These are phyloP conservation scores for Platichthys stellatus DNA, from an alignment of 2,113 vertebrate genomes.

Conservation along the genomic window DNA sequence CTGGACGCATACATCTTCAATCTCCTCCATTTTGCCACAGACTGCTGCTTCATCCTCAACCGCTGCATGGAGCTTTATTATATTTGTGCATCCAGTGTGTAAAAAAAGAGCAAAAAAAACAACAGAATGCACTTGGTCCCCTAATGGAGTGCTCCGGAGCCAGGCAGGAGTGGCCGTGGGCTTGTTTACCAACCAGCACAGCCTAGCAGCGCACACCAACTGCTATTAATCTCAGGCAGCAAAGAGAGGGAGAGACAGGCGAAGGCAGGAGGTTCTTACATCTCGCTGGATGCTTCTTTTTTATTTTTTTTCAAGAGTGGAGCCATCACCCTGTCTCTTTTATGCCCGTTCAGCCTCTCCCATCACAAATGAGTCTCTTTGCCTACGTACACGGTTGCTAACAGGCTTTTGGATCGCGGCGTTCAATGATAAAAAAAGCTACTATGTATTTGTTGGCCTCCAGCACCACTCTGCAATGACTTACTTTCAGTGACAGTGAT, in stretches of 20 bases:
- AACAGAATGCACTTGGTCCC: conserved; percentile 63
- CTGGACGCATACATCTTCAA: conserved; percentile 76
- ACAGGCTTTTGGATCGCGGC: conserved; percentile 25
- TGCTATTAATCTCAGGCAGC: conserved; percentile 55
- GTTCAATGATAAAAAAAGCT: conserved; percentile 28
- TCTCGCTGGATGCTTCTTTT: neutral
- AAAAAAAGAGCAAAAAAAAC: conserved; percentile 31
- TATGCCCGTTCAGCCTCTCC: conserved; percentile 14
- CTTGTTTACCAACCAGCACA: conserved; percentile 63
- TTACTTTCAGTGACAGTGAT: conserved; percentile 1
- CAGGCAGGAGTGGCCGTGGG: conserved; percentile 53
- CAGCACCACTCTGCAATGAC: conserved; percentile 1
- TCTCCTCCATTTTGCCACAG: conserved; percentile 71
- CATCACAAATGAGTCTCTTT: neutral
- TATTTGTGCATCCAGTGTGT: conserved; percentile 81
- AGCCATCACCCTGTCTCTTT: conserved; percentile 31
- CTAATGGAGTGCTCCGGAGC: conserved; percentile 73
- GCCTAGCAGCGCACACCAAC: conserved; percentile 34
- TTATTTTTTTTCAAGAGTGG: conserved; percentile 35
- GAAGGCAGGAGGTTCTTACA: conserved; percentile 30
- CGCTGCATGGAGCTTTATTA: conserved; percentile 72
- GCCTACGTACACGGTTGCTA: neutral
- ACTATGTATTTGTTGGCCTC: conserved; percentile 4
- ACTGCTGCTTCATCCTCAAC: conserved; percentile 59
- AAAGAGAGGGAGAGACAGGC: conserved; percentile 7